Conservation (phyloP, 2,113 vertebrate species). For the Pao palembangensis region DNA sequence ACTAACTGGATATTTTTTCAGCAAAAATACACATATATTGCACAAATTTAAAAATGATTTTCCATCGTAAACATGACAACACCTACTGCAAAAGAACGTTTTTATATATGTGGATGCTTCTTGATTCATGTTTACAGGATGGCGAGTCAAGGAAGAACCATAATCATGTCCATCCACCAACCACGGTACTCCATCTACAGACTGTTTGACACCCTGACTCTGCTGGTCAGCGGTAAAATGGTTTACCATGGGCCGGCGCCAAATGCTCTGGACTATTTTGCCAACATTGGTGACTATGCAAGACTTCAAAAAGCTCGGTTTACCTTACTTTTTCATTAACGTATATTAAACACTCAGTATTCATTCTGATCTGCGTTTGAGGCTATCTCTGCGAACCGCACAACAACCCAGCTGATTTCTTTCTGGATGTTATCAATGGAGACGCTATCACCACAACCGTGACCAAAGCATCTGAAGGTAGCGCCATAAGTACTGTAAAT, state of each 20-base stretch:
- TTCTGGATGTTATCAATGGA: slow-evolving; percentile 91
- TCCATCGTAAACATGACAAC: too few species aligned
- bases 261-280: slow-evolving; percentile 81
- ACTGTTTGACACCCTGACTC: slow-evolving; percentile 86
- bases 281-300: slow-evolving; percentile 72
- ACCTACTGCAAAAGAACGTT: too few species aligned
- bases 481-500: neutral
- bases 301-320: neutral
- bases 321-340: neutral
- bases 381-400: slow-evolving; percentile 86
- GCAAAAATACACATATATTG: too few species aligned
- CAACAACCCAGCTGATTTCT: slow-evolving; percentile 96
- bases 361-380: slow-evolving; percentile 20
- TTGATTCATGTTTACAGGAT: slow-evolving; percentile 72
- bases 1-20: too few species aligned
- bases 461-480: slow-evolving; percentile 74
- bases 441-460: slow-evolving; percentile 73
- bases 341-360: neutral
- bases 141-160: slow-evolving; percentile 82
- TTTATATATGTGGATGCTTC: neutral
- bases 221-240: slow-evolving; percentile 83
- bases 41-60: too few species aligned
- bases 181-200: slow-evolving; percentile 94
- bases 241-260: slow-evolving; percentile 84
- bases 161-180: slow-evolving; percentile 96